These are phyloP conservation scores for Callimorpha dominula DNA, from an alignment of 2,888 invertebrate species.

Conservation along the genomic window DNA sequence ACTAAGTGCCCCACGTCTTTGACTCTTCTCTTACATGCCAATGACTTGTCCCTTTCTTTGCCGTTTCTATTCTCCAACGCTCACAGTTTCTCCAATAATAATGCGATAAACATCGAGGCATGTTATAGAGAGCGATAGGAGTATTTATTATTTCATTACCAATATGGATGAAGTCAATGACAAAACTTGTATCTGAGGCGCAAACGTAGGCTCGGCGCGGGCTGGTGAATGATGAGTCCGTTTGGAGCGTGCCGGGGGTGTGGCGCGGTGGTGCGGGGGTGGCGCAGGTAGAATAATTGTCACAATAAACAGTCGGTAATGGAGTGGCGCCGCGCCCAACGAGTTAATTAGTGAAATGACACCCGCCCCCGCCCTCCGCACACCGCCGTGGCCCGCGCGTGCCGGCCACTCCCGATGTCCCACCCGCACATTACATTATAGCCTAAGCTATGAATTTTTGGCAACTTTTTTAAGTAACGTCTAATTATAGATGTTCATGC, in stretches of 20 bases:
- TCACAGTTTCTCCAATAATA: not conserved
- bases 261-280: constrained; percentile 35
- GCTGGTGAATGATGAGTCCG: constrained; percentile 40
- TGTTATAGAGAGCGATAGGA: not conserved
- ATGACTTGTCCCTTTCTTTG: not conserved
- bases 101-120: not conserved
- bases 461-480: constrained; percentile 30
- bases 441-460: constrained; percentile 46
- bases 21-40: not conserved
- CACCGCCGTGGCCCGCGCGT: constrained; percentile 30
- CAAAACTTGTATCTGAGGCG: constrained; percentile 19
- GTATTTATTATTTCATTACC: not conserved
- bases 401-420: constrained; percentile 44
- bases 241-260: constrained; percentile 9
- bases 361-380: constrained; percentile 47
- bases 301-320: constrained; percentile 82
- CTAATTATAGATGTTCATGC: not conserved
- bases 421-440: constrained; percentile 46
- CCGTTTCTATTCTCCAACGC: not conserved
- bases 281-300: constrained; percentile 71
- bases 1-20: too few species aligned
- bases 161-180: not conserved
- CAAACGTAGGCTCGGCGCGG: constrained; percentile 25
- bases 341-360: constrained; percentile 77
- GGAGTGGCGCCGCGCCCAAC: constrained; percentile 77